phyloP scores from a whole-genome alignment of 2,888 invertebrate species.

The Cephus runcator region DNA sequence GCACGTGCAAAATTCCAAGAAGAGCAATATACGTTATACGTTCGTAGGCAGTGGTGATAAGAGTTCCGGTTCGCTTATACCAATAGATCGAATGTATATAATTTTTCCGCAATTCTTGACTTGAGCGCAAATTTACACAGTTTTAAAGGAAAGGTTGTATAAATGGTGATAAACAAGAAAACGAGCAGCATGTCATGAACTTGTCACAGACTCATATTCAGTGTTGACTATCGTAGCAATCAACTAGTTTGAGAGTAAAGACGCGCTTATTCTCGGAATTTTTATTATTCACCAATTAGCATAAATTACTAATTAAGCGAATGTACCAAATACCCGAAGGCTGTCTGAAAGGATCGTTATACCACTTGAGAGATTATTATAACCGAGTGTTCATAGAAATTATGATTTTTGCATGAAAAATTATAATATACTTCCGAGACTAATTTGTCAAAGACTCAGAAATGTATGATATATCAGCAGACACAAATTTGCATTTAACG shows the following conservation, averaged over 20 bases:
- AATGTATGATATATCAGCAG: neutral
- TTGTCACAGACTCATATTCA: neutral
- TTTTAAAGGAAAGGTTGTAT: neutral
- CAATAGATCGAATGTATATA: neutral
- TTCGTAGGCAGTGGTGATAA: neutral
- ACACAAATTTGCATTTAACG: too few relatives aligned
- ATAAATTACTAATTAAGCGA: too few relatives aligned
- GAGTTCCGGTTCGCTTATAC: neutral
- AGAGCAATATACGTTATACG: neutral
- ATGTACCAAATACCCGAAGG: neutral
- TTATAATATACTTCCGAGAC: neutral
- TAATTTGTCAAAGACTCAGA: neutral
- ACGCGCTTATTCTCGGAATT: neutral
- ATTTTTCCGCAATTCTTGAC: neutral
- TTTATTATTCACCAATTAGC: neutral
- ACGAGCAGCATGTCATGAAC: neutral
- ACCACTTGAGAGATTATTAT: neutral
- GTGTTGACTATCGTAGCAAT: neutral
- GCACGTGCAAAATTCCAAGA: neutral
- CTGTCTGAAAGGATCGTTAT: neutral
- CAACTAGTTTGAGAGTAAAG: neutral
- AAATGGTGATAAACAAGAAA: too few relatives aligned
- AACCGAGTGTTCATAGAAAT: too few relatives aligned
- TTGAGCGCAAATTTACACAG: neutral
- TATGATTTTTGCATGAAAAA: neutral